phyloP scores from a whole-genome alignment of 2,888 invertebrate species.

The Agrotis segetum region DNA sequence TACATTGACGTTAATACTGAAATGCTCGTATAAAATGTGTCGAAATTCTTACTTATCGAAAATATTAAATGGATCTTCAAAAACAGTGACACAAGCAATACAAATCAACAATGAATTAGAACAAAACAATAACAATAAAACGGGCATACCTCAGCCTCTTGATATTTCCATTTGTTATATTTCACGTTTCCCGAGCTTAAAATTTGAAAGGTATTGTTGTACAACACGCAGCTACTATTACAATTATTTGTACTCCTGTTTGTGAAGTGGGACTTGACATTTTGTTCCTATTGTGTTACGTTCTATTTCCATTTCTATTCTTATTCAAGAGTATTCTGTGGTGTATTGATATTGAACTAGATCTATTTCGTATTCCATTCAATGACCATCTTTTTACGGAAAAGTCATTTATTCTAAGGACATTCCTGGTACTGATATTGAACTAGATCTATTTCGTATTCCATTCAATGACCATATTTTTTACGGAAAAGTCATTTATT shows the following conservation, averaged over 20 bases:
- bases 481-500: not conserved
- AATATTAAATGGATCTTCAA: too few relatives aligned
- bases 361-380: slow-evolving; percentile 29
- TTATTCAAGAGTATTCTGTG: slow-evolving; percentile 14
- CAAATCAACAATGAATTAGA: not conserved
- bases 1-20: too few relatives aligned
- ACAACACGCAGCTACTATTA: slow-evolving; percentile 37
- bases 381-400: not conserved
- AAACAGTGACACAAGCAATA: too few relatives aligned
- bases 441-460: slow-evolving; percentile 30
- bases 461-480: slow-evolving; percentile 6
- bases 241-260: slow-evolving; percentile 38
- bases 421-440: not conserved
- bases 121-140: slow-evolving; percentile 8
- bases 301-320: slow-evolving; percentile 49
- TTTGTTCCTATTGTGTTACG: slow-evolving; percentile 31
- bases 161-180: slow-evolving; percentile 31
- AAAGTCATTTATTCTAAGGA: not conserved
- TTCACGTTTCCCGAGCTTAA: slow-evolving; percentile 25
- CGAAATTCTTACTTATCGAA: too few relatives aligned
- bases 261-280: slow-evolving; percentile 29
- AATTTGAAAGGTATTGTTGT: slow-evolving; percentile 34
- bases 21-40: too few relatives aligned
- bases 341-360: slow-evolving; percentile 15
- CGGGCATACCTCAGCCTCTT: slow-evolving; percentile 6